phyloP scores from a whole-genome alignment of 2,113 vertebrate genomes.

The Ascaphus truei region DNA sequence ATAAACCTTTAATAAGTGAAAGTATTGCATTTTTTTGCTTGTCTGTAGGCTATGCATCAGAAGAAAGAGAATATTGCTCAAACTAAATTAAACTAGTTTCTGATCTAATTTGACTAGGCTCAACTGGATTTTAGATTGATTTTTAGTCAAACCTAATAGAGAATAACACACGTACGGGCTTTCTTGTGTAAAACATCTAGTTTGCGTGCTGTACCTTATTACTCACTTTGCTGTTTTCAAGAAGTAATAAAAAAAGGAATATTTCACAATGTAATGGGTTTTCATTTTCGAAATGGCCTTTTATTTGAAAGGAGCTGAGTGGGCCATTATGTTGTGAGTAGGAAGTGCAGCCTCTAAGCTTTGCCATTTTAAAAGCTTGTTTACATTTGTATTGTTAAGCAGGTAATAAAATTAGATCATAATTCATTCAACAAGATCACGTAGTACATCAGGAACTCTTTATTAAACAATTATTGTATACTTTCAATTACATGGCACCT shows the following conservation, averaged over 20 bases:
- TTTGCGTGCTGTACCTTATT: conserved; percentile 40
- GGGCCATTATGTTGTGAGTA: conserved; percentile 24
- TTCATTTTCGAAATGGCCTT: conserved; percentile 44
- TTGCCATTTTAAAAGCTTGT: conserved; percentile 21
- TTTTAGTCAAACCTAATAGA: conserved; percentile 56
- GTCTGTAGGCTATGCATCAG: conserved; percentile 51
- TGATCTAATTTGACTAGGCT: conserved; percentile 67
- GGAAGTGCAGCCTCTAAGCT: conserved; percentile 29
- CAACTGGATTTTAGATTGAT: conserved; percentile 63
- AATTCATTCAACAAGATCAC: conserved; percentile 10
- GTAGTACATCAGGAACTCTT: conserved; percentile 10
- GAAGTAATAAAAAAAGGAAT: conserved; percentile 57
- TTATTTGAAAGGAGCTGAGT: conserved; percentile 40
- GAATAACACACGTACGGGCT: conserved; percentile 41
- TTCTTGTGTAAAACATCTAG: conserved; percentile 53
- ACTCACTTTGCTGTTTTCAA: conserved; percentile 52
- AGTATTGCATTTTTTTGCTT: conserved; percentile 48
- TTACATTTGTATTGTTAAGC: conserved; percentile 41
- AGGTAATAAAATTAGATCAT: conserved; percentile 8
- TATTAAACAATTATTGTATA: conserved; percentile 24
- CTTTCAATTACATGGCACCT: conserved; percentile 3
- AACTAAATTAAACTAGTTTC: conserved; percentile 67
- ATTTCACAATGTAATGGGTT: conserved; percentile 41
- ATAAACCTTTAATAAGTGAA: conserved; percentile 52
- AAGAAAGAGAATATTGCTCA: conserved; percentile 49